Base-by-base conservation (phyloP, 1,140 invertebrate species). In the Drosophila albomicans region DNA sequence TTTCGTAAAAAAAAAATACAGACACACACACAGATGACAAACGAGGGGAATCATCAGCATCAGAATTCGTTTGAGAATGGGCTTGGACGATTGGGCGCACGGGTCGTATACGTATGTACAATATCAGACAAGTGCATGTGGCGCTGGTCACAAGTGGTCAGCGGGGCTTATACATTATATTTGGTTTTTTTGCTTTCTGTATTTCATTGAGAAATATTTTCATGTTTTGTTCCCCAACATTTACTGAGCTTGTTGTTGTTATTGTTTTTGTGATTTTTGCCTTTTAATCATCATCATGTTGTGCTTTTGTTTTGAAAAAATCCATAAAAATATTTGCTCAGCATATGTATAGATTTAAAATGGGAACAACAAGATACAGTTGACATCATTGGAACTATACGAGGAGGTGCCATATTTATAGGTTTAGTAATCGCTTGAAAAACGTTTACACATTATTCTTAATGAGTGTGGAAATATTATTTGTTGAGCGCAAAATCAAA, bases 201-300 rank as follows among this genome's bases (percentile, higher is more conserved):
- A 45, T 75, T 89, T 88, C 85, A 88, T 88, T 88, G 85, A 88
- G 71, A 85, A 88, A 89, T 71, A 73, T 70, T 70, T 7, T 43
- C 46, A 49, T 43, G 15, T 77, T 59, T 38, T 38, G 35, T 38
- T 38, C 35, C 30, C 30, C 35, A 38, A 38, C 35, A 38, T 38
- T 10, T 8, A 38, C 35, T 10, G 1, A 10, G 3, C 32, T 59
- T 8, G 16, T 11, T 20, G 11, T 10, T 58, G 43, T 73, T 64
- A 51, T 69, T 65, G 20, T 61, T n/a, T n/a, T n/a, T 64, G 51
- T 25, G 20, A 25, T 3, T 25, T 54, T 67, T 38, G 48, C 38
- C 25, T 15, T 59, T 43, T 51, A 8, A 25, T 25, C 11, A 32
- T 43, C 1, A 25, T 25, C 11, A 32, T 43, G 3, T 35, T 43